A percentile compares a stretch with the other conserved stretches of the same genome.
These are phyloP conservation scores for Sylvilagus floridanus DNA, from an alignment of 2,797 vertebrate species.

Conservation along the genomic window DNA sequence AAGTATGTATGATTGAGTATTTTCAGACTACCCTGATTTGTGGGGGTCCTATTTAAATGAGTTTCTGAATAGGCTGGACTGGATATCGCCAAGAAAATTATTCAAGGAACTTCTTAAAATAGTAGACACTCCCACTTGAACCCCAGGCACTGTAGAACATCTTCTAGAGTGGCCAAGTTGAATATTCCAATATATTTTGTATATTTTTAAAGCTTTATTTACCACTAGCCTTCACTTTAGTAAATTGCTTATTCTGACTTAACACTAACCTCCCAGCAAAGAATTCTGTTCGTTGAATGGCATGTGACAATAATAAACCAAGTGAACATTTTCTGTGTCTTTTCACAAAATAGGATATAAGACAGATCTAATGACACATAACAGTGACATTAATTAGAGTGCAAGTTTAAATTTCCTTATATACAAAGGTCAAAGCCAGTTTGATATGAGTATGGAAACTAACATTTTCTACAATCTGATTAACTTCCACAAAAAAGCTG, in stretches of 20 bases:
- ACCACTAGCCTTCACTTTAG: slow-evolving; percentile 9
- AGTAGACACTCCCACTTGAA: slow-evolving; percentile 13
- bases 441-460: neutral
- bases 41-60: neutral
- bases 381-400: slow-evolving; percentile 15
- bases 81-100: slow-evolving; percentile 19
- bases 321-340: neutral
- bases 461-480: slow-evolving; percentile 44
- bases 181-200: neutral
- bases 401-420: slow-evolving; percentile 6
- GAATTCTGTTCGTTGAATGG: slow-evolving; percentile 36
- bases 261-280: neutral
- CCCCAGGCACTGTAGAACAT: neutral
- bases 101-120: slow-evolving; percentile 27
- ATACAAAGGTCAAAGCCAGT: slow-evolving; percentile 15
- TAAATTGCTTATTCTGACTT: slow-evolving; percentile 1
- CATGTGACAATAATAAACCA: neutral
- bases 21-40: neutral
- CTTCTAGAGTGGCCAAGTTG: neutral
- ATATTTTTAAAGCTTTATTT: neutral
- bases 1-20: too few relatives aligned
- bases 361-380: slow-evolving; percentile 7
- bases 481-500: slow-evolving; percentile 45
- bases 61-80: slow-evolving; percentile 15
- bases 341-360: neutral